Evolutionary conservation across 2,888 invertebrate species (phyloP).

Genomic region (Cosmopolites sordidus): DNA sequence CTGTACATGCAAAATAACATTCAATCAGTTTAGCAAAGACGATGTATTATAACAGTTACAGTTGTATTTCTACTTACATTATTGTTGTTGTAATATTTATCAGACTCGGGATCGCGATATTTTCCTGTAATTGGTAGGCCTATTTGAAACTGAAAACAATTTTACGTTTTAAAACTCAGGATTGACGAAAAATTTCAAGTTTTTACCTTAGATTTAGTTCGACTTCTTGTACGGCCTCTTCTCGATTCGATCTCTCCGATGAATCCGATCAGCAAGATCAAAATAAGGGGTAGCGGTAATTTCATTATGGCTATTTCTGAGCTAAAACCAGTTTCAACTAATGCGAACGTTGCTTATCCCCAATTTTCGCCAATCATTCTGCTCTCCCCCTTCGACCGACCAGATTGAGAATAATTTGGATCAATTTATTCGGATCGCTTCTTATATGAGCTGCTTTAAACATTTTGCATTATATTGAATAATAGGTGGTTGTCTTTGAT

Average conservation of each 20-base stretch:
- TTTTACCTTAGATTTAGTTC: constrained; percentile 71
- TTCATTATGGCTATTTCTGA: constrained; percentile 33
- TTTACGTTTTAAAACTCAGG: background rate
- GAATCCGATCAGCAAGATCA: constrained; percentile 31
- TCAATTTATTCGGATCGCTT: constrained; percentile 28
- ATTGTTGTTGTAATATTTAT: constrained; percentile 86
- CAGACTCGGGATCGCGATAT: constrained; percentile 84
- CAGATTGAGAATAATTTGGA: constrained; percentile 33
- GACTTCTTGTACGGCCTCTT: constrained; percentile 66
- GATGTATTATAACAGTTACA: too few relatives aligned
- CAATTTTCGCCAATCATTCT: constrained; percentile 15
- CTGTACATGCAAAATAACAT: constrained; percentile 47
- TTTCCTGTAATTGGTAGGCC: constrained; percentile 84
- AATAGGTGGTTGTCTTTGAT: background rate
- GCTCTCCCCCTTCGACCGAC: constrained; percentile 20
- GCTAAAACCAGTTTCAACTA: background rate
- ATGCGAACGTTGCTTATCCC: constrained; percentile 7
- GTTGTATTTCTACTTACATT: constrained; percentile 73
- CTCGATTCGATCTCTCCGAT: constrained; percentile 49
- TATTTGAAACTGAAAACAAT: constrained; percentile 64
- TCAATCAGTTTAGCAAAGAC: background rate
- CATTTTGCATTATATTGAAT: constrained; percentile 16
- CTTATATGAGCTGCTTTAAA: constrained; percentile 6
- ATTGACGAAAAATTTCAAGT: too few relatives aligned
- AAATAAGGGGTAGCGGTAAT: constrained; percentile 28